These are phyloP conservation scores for Stenichneumon culpator DNA, from an alignment of 2,888 invertebrate species.

Conservation along the genomic window DNA sequence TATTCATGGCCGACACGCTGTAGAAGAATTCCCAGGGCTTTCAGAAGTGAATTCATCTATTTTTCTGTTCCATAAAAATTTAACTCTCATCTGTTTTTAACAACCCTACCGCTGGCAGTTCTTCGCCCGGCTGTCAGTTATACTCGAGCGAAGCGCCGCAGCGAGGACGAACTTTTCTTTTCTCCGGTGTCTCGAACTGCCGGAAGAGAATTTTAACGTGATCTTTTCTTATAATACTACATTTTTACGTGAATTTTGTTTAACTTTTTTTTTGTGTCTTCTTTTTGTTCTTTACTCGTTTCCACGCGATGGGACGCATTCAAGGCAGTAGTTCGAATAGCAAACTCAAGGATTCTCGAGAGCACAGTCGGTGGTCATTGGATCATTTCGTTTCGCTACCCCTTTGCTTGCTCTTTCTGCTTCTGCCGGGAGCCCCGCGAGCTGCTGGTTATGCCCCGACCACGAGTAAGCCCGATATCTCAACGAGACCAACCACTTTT, in stretches of 20 bases:
- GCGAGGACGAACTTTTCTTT: constrained; percentile 8
- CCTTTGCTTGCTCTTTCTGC: constrained; percentile 58
- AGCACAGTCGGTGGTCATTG: constrained; percentile 51
- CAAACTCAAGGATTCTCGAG: constrained; percentile 49
- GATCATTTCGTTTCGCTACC: constrained; percentile 51
- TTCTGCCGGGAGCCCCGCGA: constrained; percentile 37
- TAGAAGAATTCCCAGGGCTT: not conserved
- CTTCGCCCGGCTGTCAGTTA: constrained; percentile 28
- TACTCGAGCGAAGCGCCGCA: not conserved
- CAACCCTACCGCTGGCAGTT: constrained; percentile 8
- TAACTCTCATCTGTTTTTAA: constrained; percentile 27
- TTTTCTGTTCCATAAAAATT: not conserved
- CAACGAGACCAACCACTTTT: constrained; percentile 64
- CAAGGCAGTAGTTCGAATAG: constrained; percentile 20
- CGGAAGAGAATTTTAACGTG: constrained; percentile 35
- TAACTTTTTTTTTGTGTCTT: not conserved
- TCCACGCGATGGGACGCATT: constrained; percentile 19
- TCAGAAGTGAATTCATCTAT: not conserved
- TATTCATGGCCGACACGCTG: not conserved
- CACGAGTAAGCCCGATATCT: constrained; percentile 66
- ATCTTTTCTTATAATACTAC: constrained; percentile 28
- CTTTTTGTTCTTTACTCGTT: not conserved
- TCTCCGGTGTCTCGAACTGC: not conserved
- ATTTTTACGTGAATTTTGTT: constrained; percentile 22
- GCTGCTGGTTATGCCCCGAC: constrained; percentile 33